Evolutionary conservation across 2,888 invertebrate genomes (phyloP), one percentile per base, ranked within the genome.

Genomic region (Spilarctia lutea): DNA sequence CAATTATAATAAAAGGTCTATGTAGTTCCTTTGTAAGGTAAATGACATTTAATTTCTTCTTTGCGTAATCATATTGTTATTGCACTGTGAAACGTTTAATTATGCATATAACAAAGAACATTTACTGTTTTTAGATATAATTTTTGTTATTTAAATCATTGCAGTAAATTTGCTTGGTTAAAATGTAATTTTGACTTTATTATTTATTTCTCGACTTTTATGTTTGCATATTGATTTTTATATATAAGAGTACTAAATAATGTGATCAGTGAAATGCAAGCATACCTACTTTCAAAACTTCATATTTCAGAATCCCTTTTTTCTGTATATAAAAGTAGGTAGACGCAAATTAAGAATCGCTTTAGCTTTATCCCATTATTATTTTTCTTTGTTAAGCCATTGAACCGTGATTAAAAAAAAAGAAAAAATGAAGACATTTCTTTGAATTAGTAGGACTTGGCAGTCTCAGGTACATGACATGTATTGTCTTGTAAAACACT

Each of bases 391-490:
- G 10, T 2, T 24, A 20, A 6, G 48, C 20, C 48, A 48, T 48
- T 48, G 20, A 48, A 6, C 20, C 52, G 24, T 11, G 13, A 27
- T 16, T 16, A 27, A 60, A 56, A 27, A 60, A 56, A 27, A 16
- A 1, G 13, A 60, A 13, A 11, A 63, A 30, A 63, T 63, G 6
- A 63, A 63, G 8, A 18, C 8, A 8, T 18, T 30, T 30, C 27
- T 0, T 18, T 63, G 7, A 30, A 63, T 18, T 63, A 48, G 20
- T 18, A 18, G 30, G 3, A 63, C 42, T 74, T 68, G 75, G 75
- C 13, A 73, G 33, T 71, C 35, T 56, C 69, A 72, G 60, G 65
- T 68, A 68, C 63, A 48, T 52, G 20, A 48, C 65, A 39, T 69
- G 13, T 45, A 45, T 16, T 16, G 16, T 68, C 63, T 68, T 65